Evolutionary conservation across 1,140 invertebrate species (phyloP).

Genomic region (Latrodectus geometricus): DNA sequence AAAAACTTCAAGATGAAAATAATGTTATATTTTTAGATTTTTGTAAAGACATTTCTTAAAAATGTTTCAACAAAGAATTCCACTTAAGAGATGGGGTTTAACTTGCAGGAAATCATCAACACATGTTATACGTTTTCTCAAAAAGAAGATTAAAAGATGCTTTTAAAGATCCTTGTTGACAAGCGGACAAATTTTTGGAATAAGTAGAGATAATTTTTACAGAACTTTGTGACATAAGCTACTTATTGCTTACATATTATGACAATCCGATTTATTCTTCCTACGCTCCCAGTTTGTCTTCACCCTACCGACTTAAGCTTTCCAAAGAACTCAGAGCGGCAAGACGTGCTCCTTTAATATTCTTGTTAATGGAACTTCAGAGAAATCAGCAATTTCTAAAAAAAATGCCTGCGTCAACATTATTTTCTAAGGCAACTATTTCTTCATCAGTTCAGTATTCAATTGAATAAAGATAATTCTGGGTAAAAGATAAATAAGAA

Average conservation of each 20-base stretch:
- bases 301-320: constrained; percentile 16
- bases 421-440: neutral
- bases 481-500: neutral
- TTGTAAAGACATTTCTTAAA: too few relatives aligned
- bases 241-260: neutral
- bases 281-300: neutral
- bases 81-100: too few relatives aligned
- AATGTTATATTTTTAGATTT: too few relatives aligned
- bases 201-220: too few relatives aligned
- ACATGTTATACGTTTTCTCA: too few relatives aligned
- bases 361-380: constrained; percentile 51
- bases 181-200: too few relatives aligned
- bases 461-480: constrained; percentile 52
- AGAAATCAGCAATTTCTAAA: constrained; percentile 31
- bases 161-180: too few relatives aligned
- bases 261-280: constrained; percentile 12
- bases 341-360: constrained; percentile 15
- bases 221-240: too few relatives aligned
- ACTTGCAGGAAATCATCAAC: too few relatives aligned
- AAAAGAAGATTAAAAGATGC: too few relatives aligned
- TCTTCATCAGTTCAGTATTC: constrained; percentile 40
- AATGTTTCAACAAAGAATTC: too few relatives aligned
- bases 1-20: too few relatives aligned
- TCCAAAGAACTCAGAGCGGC: constrained; percentile 2
- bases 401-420: constrained; percentile 8